These are phyloP conservation scores for Cairina moschata DNA, from an alignment of 2,113 vertebrate species.

Conservation along the genomic window DNA sequence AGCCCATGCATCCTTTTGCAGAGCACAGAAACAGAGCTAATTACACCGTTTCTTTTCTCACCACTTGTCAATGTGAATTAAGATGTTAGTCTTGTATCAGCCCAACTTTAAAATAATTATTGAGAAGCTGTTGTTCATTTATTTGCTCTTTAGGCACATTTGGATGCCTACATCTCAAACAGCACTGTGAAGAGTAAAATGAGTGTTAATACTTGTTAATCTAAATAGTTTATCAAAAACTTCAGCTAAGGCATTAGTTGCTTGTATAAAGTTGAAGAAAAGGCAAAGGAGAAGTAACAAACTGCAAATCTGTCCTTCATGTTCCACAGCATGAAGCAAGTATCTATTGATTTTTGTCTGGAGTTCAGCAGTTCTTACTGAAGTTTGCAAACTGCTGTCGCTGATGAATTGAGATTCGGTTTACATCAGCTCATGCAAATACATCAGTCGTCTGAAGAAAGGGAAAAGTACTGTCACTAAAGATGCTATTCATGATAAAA, in stretches of 20 bases:
- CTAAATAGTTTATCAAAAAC: background rate
- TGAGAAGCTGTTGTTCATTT: background rate
- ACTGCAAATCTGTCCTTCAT: background rate
- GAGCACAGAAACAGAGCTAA: background rate
- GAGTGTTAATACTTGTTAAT: background rate
- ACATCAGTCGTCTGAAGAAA: background rate
- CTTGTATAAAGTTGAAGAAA: background rate
- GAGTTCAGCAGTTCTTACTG: background rate
- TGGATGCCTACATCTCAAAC: background rate
- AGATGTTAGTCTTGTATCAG: background rate
- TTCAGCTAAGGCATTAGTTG: background rate
- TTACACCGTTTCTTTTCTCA: background rate
- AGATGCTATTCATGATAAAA: background rate
- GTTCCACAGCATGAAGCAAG: fast-evolving
- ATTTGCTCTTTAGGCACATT: background rate
- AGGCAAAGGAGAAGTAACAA: background rate
- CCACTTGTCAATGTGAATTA: background rate
- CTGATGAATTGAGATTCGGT: background rate
- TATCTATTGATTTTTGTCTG: background rate
- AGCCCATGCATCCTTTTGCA: background rate
- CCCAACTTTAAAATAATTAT: fast-evolving
- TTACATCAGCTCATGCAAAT: background rate
- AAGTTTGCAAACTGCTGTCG: background rate
- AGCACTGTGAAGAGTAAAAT: background rate
- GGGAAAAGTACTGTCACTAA: background rate